Conservation (phyloP, 37 sponge, comb jelly and placozoan genomes). For the Cliona cf. orientalis region DNA sequence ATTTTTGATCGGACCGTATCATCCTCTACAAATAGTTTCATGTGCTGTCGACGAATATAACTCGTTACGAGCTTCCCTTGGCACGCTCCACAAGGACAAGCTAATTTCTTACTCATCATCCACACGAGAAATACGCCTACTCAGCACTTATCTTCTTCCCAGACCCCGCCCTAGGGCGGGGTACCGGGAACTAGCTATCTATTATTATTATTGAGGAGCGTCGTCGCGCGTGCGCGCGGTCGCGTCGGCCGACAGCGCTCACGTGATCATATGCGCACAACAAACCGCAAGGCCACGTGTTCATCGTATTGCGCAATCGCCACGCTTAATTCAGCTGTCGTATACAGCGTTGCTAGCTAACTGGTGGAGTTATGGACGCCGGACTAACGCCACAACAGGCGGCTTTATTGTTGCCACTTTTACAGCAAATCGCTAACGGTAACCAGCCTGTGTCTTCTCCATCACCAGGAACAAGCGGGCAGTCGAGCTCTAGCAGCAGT, state of each 20-base stretch:
- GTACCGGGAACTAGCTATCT: not conserved
- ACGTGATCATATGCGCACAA: not conserved
- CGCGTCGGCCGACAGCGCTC: not conserved
- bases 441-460: not conserved
- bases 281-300: not conserved
- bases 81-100: not conserved
- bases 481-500: too few relatives aligned
- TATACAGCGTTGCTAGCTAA: too few relatives aligned
- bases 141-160: too few relatives aligned
- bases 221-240: not conserved
- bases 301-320: not conserved
- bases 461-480: too few relatives aligned
- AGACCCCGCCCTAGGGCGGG: too few relatives aligned
- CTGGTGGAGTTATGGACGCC: not conserved
- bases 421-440: not conserved
- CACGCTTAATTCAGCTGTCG: not conserved
- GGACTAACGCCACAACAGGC: not conserved
- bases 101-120: too few relatives aligned
- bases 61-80: not conserved
- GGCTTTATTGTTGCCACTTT: not conserved
- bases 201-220: not conserved
- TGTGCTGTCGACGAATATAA: not conserved
- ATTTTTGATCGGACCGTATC: too few relatives aligned
- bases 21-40: too few relatives aligned
- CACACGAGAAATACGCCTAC: too few relatives aligned